These are phyloP conservation scores for Venustoraphidia nigricollis DNA, from an alignment of 2,888 invertebrate genomes.

Conservation along the genomic window DNA sequence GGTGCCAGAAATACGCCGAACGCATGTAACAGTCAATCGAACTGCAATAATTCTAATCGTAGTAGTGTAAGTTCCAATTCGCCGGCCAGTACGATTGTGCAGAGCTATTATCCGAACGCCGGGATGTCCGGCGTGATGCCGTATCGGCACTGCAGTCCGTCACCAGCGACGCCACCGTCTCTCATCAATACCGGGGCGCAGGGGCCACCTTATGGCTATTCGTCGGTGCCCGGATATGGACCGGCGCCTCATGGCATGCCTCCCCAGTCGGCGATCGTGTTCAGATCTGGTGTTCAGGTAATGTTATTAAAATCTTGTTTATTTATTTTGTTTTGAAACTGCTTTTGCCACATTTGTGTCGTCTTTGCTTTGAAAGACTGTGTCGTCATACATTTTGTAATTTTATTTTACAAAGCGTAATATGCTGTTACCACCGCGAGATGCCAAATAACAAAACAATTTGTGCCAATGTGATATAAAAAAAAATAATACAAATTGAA, in stretches of 20 bases:
- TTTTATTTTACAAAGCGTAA: no score
- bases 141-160: conserved; percentile 20
- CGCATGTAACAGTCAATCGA: conserved; percentile 3
- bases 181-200: not conserved
- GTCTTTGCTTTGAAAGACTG: no score
- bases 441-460: no score
- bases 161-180: conserved; percentile 20
- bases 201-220: not conserved
- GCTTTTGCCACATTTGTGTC: no score
- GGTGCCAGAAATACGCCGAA: conserved; percentile 15
- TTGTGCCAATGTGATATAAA: no score
- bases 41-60: conserved; percentile 20
- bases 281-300: not conserved
- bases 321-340: no score
- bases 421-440: no score
- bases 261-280: not conserved
- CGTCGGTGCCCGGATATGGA: not conserved
- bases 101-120: conserved; percentile 19
- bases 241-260: not conserved
- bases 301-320: no score
- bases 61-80: conserved; percentile 26
- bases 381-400: no score
- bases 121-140: conserved; percentile 10
- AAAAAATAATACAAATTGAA: no score
- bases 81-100: conserved; percentile 25